Percentiles rank a stretch among this genome's conserved stretches.
Conservation (phyloP, 2,113 vertebrate species). For the Pomatostomus ruficeps region DNA sequence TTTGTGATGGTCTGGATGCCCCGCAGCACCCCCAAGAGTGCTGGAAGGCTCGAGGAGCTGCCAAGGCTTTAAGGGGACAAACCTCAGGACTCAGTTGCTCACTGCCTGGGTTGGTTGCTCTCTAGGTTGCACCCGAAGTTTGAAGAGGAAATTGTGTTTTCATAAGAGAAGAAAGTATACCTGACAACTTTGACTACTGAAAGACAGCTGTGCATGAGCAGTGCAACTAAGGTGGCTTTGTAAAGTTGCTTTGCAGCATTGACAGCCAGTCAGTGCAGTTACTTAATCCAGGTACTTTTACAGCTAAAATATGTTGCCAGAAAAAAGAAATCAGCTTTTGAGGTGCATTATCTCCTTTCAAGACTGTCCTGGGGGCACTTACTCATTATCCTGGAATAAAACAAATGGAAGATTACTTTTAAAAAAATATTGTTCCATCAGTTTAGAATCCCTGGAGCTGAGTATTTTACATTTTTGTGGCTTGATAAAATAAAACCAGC, state of each 20-base stretch:
- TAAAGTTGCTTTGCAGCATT: background rate
- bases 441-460: conserved; percentile 30
- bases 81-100: background rate
- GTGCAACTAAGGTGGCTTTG: background rate
- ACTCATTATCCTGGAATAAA: conserved; percentile 50
- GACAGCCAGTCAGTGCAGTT: conserved; percentile 38
- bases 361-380: conserved; percentile 37
- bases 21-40: background rate
- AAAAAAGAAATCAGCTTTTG: background rate
- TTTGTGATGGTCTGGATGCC: background rate
- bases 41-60: background rate
- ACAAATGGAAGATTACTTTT: conserved; percentile 39
- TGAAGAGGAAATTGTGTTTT: conserved; percentile 32
- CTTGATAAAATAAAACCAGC: conserved; percentile 34
- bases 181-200: conserved; percentile 33
- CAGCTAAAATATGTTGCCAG: background rate
- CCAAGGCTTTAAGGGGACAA: background rate
- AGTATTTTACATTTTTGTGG: conserved; percentile 33
- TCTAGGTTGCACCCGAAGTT: background rate
- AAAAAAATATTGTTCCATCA: conserved; percentile 41
- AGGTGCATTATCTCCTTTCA: conserved; percentile 52
- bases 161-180: background rate
- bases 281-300: background rate
- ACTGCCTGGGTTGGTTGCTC: background rate
- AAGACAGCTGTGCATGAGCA: background rate